These are phyloP conservation scores for Chiloscyllium plagiosum DNA, from an alignment of 2,113 vertebrate species.

Conservation along the genomic window DNA sequence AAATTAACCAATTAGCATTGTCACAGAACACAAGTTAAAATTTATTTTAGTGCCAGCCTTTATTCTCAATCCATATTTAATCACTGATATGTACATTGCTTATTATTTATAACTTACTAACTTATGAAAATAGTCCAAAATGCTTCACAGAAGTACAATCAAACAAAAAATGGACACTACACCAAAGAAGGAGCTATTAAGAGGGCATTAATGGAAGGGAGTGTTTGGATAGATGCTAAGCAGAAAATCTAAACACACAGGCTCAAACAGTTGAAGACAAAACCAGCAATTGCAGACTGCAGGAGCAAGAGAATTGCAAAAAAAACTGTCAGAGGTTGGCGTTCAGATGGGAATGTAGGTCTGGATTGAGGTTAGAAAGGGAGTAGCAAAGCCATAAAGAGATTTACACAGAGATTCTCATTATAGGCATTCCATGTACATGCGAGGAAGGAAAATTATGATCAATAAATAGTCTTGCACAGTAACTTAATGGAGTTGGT, in stretches of 20 bases:
- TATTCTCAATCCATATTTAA: not conserved
- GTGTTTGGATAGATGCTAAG: not conserved
- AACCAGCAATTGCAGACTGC: not conserved
- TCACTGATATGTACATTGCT: not conserved
- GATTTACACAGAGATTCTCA: not conserved
- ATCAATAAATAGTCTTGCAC: not conserved
- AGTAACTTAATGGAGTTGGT: not conserved
- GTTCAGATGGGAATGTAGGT: too few species aligned
- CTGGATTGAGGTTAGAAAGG: not conserved
- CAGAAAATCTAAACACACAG: not conserved
- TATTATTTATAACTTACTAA: not conserved
- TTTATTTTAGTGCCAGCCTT: not conserved
- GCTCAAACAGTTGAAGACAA: not conserved
- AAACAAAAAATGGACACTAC: not conserved
- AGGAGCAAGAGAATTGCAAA: not conserved
- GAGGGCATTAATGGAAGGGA: not conserved
- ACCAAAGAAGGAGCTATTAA: not conserved
- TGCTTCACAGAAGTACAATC: not conserved
- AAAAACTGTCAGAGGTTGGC: not conserved
- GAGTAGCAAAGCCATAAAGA: not conserved
- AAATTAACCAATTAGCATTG: not conserved
- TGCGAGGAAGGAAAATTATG: not conserved
- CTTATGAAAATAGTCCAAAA: not conserved
- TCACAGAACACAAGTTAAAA: not conserved
- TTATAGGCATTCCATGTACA: not conserved